Evolutionary conservation across 1,140 invertebrate genomes (phyloP), one percentile per base, ranked within the genome.

Genomic region (Macrobrachium rosenbergii): DNA sequence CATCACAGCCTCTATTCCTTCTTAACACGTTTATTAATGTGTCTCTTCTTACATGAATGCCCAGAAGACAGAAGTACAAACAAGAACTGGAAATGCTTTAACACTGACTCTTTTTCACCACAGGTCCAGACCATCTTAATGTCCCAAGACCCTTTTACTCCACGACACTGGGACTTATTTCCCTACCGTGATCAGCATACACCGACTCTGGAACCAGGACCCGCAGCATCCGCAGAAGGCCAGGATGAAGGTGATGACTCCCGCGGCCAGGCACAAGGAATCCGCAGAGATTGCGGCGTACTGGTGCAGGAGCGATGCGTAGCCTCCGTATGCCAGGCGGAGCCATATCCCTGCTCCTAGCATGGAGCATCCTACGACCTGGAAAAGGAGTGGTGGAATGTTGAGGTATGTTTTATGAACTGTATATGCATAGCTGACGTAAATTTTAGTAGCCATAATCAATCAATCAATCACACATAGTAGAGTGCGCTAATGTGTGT

Each of bases 161-260:
- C n/a, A 90, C 82, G 75, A 88, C 80, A 52, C 84, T 82, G 73
- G 88, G 89, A 86, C 86, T 28, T 3, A 63, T 17, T 17, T 52
- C 93, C 94, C 93, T 92, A 96, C 96, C 90, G 94, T 94, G 87
- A 96, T 94, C 21, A 97, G 93, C 90, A 96, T 93, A 90, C 95
- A 96, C 91, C 95, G 94, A 60, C 94, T 96, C 91, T 96, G 95
- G 90, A 96, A 95, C 95, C 95, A 96, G 67, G 95, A 94, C 16
- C 96, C 96, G 91, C 96, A 96, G 91, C 95, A 96, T 78, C 95
- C 96, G 89, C 96, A 94, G 92, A 96, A 96, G 58, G 95, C 95
- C 2, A 96, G 93, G 75, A 95, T 92, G 90, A 96, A 95, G 28
- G 94, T 94, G 63, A 95, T 90, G 62, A 94, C 93, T 76, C 96